These are phyloP conservation scores for Caradrina kadenii DNA, from an alignment of 2,888 invertebrate genomes.

Conservation along the genomic window DNA sequence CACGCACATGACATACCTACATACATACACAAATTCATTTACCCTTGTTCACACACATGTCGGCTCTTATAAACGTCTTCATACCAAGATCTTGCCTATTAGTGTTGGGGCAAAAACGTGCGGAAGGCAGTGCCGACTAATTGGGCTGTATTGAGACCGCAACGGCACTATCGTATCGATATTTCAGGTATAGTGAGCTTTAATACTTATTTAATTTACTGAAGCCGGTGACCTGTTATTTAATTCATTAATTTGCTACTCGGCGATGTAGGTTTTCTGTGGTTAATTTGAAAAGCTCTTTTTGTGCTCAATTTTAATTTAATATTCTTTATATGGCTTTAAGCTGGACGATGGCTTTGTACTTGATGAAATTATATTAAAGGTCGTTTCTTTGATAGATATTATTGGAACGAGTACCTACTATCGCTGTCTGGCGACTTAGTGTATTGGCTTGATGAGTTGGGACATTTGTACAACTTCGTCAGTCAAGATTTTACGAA, in stretches of 20 bases:
- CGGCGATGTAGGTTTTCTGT: conserved; percentile 4
- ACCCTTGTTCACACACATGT: conserved; percentile 36
- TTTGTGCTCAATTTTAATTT: conserved; percentile 27
- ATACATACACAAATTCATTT: neutral
- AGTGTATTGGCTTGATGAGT: neutral
- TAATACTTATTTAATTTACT: conserved; percentile 62
- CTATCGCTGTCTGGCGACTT: neutral
- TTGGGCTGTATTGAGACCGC: conserved; percentile 86
- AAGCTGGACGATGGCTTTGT: neutral
- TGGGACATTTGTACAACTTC: neutral
- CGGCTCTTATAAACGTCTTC: conserved; percentile 74
- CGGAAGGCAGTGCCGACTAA: conserved; percentile 86
- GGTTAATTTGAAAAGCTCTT: conserved; percentile 22
- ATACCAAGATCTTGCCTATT: conserved; percentile 83
- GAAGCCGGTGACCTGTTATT: conserved; percentile 64
- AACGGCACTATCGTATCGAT: conserved; percentile 74
- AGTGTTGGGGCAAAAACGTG: conserved; percentile 87
- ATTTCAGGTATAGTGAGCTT: conserved; percentile 69
- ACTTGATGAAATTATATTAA: neutral
- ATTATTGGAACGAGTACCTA: neutral
- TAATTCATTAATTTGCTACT: conserved; percentile 49
- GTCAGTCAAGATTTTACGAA: neutral
- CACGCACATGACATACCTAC: conserved; percentile 4
- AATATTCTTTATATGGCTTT: conserved; percentile 18
- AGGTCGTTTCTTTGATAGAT: neutral